Evolutionary conservation across 2,113 vertebrate species (phyloP).

Genomic region (Promerops cafer): DNA sequence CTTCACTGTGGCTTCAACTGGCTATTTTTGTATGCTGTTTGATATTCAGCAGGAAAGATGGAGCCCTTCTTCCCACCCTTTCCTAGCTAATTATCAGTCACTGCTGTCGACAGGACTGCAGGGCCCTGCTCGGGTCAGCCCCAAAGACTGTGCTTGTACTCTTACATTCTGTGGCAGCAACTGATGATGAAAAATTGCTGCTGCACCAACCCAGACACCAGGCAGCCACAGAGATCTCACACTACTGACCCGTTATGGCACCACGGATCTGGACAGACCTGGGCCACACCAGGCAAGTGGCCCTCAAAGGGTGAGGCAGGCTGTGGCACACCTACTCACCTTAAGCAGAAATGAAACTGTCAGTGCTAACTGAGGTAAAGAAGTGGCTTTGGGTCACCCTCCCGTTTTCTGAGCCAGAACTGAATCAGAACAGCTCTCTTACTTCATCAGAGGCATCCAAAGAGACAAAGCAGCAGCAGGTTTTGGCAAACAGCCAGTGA

Average conservation of each 20-base stretch:
- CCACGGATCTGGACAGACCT: not conserved
- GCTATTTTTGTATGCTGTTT: not conserved
- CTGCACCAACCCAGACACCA: not conserved
- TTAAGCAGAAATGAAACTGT: not conserved
- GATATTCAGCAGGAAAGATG: not conserved
- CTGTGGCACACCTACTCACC: not conserved
- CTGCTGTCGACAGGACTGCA: not conserved
- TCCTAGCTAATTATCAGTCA: not conserved
- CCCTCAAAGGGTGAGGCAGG: not conserved
- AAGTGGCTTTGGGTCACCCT: not conserved
- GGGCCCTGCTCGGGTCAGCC: not conserved
- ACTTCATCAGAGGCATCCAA: not conserved
- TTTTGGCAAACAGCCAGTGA: not conserved
- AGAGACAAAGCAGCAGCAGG: not conserved
- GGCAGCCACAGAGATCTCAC: not conserved
- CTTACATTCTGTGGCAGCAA: not conserved
- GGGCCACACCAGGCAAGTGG: not conserved
- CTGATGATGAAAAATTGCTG: not conserved
- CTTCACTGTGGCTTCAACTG: not conserved
- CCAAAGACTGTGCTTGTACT: not conserved
- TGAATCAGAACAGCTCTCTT: not conserved
- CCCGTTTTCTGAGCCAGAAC: not conserved
- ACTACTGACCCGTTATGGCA: rapidly evolving
- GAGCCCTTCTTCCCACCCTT: not conserved
- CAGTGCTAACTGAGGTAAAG: not conserved